Evolutionary conservation across 1,140 invertebrate genomes (phyloP), one percentile per base, ranked within the genome.

Genomic region (Kradibia gibbosae): DNA sequence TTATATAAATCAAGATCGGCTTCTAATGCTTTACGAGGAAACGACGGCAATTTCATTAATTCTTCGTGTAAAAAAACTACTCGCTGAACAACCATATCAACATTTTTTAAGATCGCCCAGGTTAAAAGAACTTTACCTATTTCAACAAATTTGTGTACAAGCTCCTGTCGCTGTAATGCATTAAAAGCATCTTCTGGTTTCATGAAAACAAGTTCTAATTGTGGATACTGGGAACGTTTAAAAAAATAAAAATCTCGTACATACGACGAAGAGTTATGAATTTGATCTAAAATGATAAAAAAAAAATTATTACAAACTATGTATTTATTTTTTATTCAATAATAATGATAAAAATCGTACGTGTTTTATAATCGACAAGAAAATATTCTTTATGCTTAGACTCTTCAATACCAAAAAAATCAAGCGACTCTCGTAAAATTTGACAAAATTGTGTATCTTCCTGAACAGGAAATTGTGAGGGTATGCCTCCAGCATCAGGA

Each of bases 1-100:
- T 96, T 95, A 90, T 99, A 98, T 53, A 99, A 92, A 88, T 97
- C 96, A 83, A 99, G 94, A 90, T 99, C 98, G 22, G 98, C 96
- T 91, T 99, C 99, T 0, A 99, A 91, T 20, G 98, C 98, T 92
- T 99, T 99, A 70, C 99, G 93, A 0, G 99, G 99, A 92, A 99
- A 99, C 0, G 98, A 97, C 0, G 98, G 99, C 42, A 99, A 91
- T 91, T 99, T 99, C 94, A 99, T 99, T 0, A 99, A 93, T 91
- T 99, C 99, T 89, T 99, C 99, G 89, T 99, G 98, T 17, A 99
- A 93, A 89, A 99, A 99, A n/a, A 99, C 97, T 1, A 99, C 98
- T 73, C 96, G 93, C 92, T 99, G 98, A 3, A 98, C 97, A 15
- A 98, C 96, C 96, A 97, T 97, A 85, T 97, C 96, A 34, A 97